A percentile compares a stretch with the other conserved stretches of the same genome.
Evolutionary conservation across 2,113 vertebrate species (phyloP).

Genomic region (Gracilinanus agilis): DNA sequence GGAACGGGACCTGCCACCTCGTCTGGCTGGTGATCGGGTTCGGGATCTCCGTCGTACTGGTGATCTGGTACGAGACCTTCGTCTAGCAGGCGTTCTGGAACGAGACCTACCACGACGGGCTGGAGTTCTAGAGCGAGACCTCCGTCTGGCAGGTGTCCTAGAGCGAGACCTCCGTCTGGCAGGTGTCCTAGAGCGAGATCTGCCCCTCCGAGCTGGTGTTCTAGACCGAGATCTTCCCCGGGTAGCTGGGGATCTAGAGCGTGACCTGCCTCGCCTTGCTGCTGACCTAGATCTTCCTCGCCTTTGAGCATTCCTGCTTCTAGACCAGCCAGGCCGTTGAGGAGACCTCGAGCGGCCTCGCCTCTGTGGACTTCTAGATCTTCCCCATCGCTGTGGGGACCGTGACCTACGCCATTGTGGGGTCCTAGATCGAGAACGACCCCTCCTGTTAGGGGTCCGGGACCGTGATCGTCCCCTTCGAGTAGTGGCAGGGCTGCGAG

Average conservation of each 20-base stretch:
- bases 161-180: conserved; percentile 11
- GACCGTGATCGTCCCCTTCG: conserved; percentile 75
- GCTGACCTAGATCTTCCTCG: conserved; percentile 80
- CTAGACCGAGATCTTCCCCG: conserved; percentile 78
- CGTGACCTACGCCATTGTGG: conserved; percentile 80
- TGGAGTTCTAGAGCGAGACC: conserved; percentile 79
- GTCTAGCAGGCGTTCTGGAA: conserved; percentile 71
- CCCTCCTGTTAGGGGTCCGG: conserved; percentile 76
- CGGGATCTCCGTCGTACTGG: conserved; percentile 63
- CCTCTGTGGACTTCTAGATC: conserved; percentile 79
- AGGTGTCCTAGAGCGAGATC: conserved; percentile 58
- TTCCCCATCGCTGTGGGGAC: conserved; percentile 76
- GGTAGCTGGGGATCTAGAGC: conserved; percentile 73
- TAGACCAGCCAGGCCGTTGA: conserved; percentile 74
- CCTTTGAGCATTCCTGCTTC: conserved; percentile 80
- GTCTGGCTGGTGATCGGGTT: conserved; percentile 65
- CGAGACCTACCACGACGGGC: conserved; percentile 76
- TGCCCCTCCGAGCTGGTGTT: conserved; percentile 54
- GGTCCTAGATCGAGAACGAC: conserved; percentile 78
- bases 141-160: conserved; percentile 71
- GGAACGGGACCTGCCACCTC: conserved; percentile 74
- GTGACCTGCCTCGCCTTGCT: conserved; percentile 72
- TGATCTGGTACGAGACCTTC: conserved; percentile 68
- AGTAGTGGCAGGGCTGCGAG: conserved; percentile 72
- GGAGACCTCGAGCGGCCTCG: conserved; percentile 76